Evolutionary conservation across 1,140 invertebrate species (phyloP).

Genomic region (Anthonomus grandis): DNA sequence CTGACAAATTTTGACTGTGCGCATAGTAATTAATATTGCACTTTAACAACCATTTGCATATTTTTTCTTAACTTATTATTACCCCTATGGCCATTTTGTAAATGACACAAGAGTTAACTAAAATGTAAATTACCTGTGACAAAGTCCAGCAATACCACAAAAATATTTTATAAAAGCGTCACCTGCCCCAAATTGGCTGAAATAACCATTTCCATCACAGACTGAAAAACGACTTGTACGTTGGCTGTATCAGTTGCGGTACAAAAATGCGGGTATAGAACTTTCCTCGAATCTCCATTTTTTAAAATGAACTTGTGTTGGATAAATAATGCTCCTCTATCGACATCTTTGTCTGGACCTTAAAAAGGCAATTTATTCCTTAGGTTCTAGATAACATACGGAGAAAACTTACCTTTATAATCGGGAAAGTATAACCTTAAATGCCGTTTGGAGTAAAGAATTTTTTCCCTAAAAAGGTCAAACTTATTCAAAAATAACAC

Average conservation of each 20-base stretch:
- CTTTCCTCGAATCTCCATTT: constrained; percentile 57
- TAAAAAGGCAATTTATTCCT: constrained; percentile 8
- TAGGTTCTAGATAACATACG: too few relatives aligned
- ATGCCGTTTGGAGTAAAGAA: constrained; percentile 61
- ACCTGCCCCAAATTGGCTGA: constrained; percentile 57
- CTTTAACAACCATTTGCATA: too few relatives aligned
- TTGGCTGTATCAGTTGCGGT: constrained; percentile 65
- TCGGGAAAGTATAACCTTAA: constrained; percentile 59
- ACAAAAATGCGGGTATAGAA: constrained; percentile 63
- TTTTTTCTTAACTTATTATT: too few relatives aligned
- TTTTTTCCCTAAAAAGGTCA: constrained; percentile 66
- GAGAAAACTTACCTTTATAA: constrained; percentile 52
- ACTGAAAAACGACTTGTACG: constrained; percentile 59
- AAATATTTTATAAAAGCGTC: constrained; percentile 51
- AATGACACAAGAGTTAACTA: too few relatives aligned
- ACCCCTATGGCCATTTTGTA: too few relatives aligned
- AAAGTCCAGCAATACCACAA: too few relatives aligned
- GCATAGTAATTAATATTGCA: too few relatives aligned
- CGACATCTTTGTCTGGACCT: constrained; percentile 65
- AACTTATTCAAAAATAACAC: constrained; percentile 71
- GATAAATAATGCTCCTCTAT: constrained; percentile 61
- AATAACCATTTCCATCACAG: constrained; percentile 62
- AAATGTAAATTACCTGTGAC: too few relatives aligned
- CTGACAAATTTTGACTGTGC: too few relatives aligned
- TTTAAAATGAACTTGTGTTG: constrained; percentile 60